phyloP scores from a whole-genome alignment of 1,140 invertebrate species.

The Delia radicum region DNA sequence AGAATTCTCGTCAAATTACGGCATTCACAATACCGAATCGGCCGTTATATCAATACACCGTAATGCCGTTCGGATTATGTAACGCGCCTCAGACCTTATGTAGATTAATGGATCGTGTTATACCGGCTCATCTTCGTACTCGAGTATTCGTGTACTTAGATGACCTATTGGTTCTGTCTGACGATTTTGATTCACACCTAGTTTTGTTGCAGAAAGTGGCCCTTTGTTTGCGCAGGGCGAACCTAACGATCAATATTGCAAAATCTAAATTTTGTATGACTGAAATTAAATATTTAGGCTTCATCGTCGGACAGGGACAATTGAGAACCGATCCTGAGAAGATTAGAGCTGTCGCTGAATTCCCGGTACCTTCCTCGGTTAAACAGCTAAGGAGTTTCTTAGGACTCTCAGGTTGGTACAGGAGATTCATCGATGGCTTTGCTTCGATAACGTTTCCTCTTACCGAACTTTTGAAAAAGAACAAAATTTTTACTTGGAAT shows the following conservation, averaged over 20 bases:
- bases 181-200: neutral
- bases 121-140: neutral
- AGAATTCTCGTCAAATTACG: too few species aligned
- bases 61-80: neutral
- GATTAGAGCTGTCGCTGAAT: slow-evolving; percentile 23
- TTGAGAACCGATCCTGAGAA: slow-evolving; percentile 31
- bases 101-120: neutral
- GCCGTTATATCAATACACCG: neutral
- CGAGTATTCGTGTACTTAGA: neutral
- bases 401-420: slow-evolving; percentile 47
- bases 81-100: neutral
- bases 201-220: neutral
- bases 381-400: slow-evolving; percentile 35
- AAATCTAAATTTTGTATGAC: slow-evolving; percentile 54
- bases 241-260: slow-evolving; percentile 55
- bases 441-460: neutral
- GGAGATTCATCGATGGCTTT: too few species aligned
- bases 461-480: neutral
- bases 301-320: slow-evolving; percentile 28
- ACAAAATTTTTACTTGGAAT: neutral
- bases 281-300: slow-evolving; percentile 37
- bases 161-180: neutral
- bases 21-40: too few species aligned
- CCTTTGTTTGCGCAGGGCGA: slow-evolving; percentile 32
- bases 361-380: slow-evolving; percentile 25